Conservation (phyloP, 1,140 invertebrate genomes). For the Drosophila seguyi region DNA sequence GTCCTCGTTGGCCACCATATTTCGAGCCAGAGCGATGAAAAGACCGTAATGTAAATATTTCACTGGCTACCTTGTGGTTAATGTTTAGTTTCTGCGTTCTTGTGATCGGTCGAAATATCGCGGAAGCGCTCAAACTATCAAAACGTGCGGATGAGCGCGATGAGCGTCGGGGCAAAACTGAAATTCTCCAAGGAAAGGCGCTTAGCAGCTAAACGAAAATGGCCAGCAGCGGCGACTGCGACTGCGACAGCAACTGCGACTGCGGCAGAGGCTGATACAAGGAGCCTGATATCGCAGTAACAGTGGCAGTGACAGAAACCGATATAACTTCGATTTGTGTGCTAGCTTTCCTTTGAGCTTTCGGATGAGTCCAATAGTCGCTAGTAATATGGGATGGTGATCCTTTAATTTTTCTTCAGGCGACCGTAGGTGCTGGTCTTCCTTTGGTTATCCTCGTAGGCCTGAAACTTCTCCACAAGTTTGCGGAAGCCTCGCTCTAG, state of each 20-base stretch:
- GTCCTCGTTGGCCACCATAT: conserved; percentile 70
- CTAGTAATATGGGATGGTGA: background rate
- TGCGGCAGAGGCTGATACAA: conserved; percentile 26
- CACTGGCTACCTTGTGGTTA: background rate
- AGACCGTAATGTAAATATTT: background rate
- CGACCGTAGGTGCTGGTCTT: background rate
- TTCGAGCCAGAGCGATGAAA: conserved; percentile 1
- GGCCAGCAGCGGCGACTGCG: conserved; percentile 21
- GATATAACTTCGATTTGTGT: conserved; percentile 30
- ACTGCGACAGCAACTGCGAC: conserved; percentile 24
- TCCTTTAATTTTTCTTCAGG: background rate
- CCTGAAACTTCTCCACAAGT: conserved; percentile 50
- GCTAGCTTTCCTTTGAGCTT: background rate
- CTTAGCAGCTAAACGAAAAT: conserved; percentile 65
- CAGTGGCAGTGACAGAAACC: conserved; percentile 14
- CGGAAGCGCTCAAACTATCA: conserved; percentile 32
- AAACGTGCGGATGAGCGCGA: conserved; percentile 61
- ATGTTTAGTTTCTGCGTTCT: background rate
- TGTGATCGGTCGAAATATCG: conserved; percentile 12
- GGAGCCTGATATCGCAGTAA: conserved; percentile 39
- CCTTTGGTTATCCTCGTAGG: conserved; percentile 6
- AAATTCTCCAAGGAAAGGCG: conserved; percentile 76
- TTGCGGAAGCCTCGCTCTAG: conserved; percentile 51
- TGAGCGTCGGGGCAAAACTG: conserved; percentile 66
- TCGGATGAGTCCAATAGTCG: background rate